Percentiles rank a stretch among this genome's conserved stretches.
Conservation (phyloP, 2,113 vertebrate species). For the Delphinapterus leucas region DNA sequence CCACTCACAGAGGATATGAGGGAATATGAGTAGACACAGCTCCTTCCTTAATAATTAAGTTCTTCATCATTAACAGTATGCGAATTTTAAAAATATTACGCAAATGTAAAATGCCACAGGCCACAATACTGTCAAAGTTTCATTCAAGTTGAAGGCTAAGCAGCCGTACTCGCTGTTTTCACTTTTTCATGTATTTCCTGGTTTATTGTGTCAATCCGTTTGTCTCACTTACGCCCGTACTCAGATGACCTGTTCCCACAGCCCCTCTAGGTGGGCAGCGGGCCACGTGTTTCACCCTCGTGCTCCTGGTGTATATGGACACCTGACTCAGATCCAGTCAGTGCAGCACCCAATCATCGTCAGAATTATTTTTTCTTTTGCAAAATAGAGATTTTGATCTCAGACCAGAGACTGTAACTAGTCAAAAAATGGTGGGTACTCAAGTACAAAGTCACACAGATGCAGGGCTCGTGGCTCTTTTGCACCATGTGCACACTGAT, state of each 20-base stretch:
- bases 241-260: neutral
- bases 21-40: neutral
- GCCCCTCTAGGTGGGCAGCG: neutral
- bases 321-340: neutral
- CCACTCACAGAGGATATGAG: neutral
- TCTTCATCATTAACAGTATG: neutral
- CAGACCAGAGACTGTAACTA: neutral
- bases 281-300: accelerated
- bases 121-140: neutral
- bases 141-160: neutral
- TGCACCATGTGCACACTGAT: neutral
- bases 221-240: neutral
- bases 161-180: neutral
- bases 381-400: neutral
- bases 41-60: neutral
- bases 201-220: too few species aligned
- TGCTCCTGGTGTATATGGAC: neutral
- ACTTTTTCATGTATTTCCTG: neutral
- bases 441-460: neutral
- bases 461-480: neutral
- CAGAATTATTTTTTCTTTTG: neutral
- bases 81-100: neutral
- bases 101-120: neutral
- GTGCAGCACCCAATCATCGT: neutral
- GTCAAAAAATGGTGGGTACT: neutral